Evolutionary conservation across 2,113 vertebrate species (phyloP), one percentile per base, ranked within the genome.

Genomic region (Eretmochelys imbricata): DNA sequence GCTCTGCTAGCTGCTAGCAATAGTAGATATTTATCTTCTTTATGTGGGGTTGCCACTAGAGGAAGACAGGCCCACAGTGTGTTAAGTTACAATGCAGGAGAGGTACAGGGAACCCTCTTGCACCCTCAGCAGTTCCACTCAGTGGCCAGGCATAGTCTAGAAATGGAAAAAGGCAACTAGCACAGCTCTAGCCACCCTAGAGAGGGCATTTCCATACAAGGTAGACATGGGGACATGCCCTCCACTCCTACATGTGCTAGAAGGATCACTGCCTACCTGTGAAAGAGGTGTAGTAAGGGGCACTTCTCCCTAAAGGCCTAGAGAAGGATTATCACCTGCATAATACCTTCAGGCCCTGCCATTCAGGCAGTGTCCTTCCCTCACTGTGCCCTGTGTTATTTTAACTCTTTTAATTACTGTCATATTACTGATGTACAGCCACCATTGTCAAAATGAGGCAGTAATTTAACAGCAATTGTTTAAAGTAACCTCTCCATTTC

Each of bases 71-170:
- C 48, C 65, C 14, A 29, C 75, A 53, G 84, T 46, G 12, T 1
- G 0, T 59, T 25, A 31, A 3, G 16, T 85, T 87, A 22, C 22
- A 55, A 5, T 82, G 14, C 0, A 0, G 16, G 85, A 10, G 75
- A 12, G 10, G 51, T 72, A 4, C 3, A 27, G 25, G 53, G 86
- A 92, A 55, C 38, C 14, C 22, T 89, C 62, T 54, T 88, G n/a
- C 10, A 9, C 10, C 80, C 38, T 42, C 3, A 13, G 24, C 72
- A 76, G 20, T 25, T 11, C 72, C 72, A 25, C 20, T 2, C 1
- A 12, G 51, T 55, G 10, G 84, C 51, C 35, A 24, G 22, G 4
- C 46, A 22, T 90, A 46, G 38, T 46, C 22, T 91, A 14, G 7
- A 51, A 31, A 72, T 38, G 29, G n/a, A 31, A 84, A 38, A 53